These are phyloP conservation scores for Peromyscus attwateri DNA, from an alignment of 2,797 vertebrate genomes.

Conservation along the genomic window DNA sequence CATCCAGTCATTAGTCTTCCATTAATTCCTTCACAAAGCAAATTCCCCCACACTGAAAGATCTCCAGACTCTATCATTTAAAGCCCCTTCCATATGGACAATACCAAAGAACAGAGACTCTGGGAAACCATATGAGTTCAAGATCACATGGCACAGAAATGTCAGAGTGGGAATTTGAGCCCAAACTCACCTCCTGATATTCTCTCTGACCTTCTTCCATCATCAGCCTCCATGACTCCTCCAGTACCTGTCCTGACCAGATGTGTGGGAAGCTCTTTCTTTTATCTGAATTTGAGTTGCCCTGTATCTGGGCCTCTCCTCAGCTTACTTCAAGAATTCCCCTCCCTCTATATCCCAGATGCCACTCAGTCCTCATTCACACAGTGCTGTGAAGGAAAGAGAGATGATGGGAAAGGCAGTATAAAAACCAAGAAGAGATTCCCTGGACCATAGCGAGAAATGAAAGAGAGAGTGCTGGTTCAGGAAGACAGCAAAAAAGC, in stretches of 20 bases:
- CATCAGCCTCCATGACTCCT: not conserved
- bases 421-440: slow-evolving; percentile 28
- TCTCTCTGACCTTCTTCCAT: not conserved
- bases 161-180: not conserved
- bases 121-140: not conserved
- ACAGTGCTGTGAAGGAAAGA: slow-evolving; percentile 28
- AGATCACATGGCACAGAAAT: not conserved
- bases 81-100: slow-evolving; percentile 9
- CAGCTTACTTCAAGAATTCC: slow-evolving; percentile 1
- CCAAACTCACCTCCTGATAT: not conserved
- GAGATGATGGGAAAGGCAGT: not conserved
- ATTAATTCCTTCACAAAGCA: slow-evolving; percentile 52
- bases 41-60: slow-evolving; percentile 17
- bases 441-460: not conserved
- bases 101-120: slow-evolving; percentile 46
- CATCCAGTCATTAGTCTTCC: not conserved
- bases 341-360: slow-evolving; percentile 7
- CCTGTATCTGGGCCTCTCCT: not conserved
- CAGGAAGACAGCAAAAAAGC: not conserved
- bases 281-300: not conserved
- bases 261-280: slow-evolving; percentile 6
- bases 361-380: not conserved
- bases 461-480: not conserved
- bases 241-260: not conserved
- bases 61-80: not conserved